Conservation (phyloP, 2,888 invertebrate species). For the Euplexia lucipara region DNA sequence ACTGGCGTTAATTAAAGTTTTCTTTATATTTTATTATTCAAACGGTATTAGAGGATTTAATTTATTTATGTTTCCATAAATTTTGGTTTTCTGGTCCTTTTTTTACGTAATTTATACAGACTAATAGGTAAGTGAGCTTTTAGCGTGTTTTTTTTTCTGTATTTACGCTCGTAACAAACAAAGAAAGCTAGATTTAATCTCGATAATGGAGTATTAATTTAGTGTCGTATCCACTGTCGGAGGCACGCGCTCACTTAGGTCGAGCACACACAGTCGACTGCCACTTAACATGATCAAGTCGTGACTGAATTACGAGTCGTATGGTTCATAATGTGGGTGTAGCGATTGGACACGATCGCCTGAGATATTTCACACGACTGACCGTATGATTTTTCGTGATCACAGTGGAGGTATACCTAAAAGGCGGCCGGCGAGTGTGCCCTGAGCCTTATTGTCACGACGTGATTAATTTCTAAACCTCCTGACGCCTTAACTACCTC, state of each 20-base stretch:
- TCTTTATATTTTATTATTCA: constrained; percentile 69
- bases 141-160: constrained; percentile 12
- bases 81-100: constrained; percentile 30
- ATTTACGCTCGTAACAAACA: constrained; percentile 46
- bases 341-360: constrained; percentile 35
- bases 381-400: constrained; percentile 61
- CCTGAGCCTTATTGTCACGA: constrained; percentile 66
- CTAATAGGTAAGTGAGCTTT: constrained; percentile 17
- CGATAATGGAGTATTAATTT: constrained; percentile 70
- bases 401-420: constrained; percentile 32
- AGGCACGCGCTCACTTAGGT: constrained; percentile 61
- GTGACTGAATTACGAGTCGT: constrained; percentile 61
- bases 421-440: constrained; percentile 53
- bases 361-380: constrained; percentile 57
- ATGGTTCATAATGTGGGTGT: constrained; percentile 49
- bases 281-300: constrained; percentile 58
- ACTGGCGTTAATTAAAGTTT: constrained; percentile 81
- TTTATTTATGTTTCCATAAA: constrained; percentile 45
- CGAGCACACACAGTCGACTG: constrained; percentile 49
- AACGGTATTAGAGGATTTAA: constrained; percentile 49
- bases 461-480: constrained; percentile 80
- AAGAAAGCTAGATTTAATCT: constrained; percentile 70
- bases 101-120: constrained; percentile 16
- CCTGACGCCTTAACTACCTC: constrained; percentile 76
- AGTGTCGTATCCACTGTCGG: constrained; percentile 57